Base-by-base conservation (phyloP, 2,888 invertebrate species). In the Andrena minutula region DNA sequence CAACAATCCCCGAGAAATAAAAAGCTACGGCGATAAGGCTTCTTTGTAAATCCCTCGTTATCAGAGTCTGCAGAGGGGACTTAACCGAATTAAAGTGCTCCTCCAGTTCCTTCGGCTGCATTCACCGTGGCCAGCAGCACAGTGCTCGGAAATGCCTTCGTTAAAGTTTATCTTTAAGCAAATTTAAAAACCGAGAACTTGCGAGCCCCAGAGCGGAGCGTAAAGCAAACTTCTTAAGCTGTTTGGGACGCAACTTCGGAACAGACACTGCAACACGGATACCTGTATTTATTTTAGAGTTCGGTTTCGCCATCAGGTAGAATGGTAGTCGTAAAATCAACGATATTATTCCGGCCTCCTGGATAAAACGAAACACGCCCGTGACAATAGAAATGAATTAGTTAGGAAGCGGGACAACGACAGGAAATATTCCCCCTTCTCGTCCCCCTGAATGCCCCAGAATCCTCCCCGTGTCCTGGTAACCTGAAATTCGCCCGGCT, bases 301-400 rank as follows among this genome's bases (percentile, higher is more conserved):
- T 56, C 6, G 35, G 6, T 28, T 5, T n/a, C 56, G 3, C 23
- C 20, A 8, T 0, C 32, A 23, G 3, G 8, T 6, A 6, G 12
- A 10, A 20, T 20, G 35, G 10, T 3, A 2, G 12, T 3, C 3
- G 28, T 20, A 20, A 28, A 60, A 7, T 2, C 2, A 7, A 23
- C 26, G 35, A n/a, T 7, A 20, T 53, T 41, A 5, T 58, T 23
- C 5, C 10, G 23, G n/a, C n/a, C 23, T 71, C 23, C 16, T 8
- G 47, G 26, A 20, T 49, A 23, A 63, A 63, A 47, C 32, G 63
- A 63, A 68, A 61, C 63, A 12, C 12, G 20, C 16, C 4, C 53
- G 47, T n/a, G 68, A 80, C 70, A 41, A 80, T 71, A 60, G 71
- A 82, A 80, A 71, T 32, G 68, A 81, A 80, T 79, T 82, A 79